Base-by-base conservation (phyloP, 2,113 vertebrate species). In the Saguinus midas region DNA sequence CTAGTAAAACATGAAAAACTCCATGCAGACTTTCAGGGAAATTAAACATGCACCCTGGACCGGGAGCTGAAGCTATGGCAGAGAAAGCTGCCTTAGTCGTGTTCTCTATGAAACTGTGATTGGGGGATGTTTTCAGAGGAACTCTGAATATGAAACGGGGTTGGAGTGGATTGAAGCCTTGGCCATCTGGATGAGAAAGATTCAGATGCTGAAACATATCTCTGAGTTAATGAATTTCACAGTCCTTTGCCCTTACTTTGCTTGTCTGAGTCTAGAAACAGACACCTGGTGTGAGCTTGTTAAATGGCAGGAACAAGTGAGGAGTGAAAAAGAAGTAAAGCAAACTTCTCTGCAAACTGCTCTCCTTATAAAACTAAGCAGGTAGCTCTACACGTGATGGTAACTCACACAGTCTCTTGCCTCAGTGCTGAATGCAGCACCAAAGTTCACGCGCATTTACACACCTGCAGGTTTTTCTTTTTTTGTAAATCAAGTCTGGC, bases 221-320 rank as follows among this genome's bases (percentile, higher is more conserved):
- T 91, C 58, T 27, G 78, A 93, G 88, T 55, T 92, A 66, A 82
- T 94, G 89, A 83, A 95, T 64, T 93, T 91, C 96, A 94, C 91
- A 84, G 95, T 94, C 94, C 82, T 90, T 72, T 85, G 80, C 76
- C 81, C 81, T 96, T 37, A 14, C 55, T 95, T 83, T 52, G 80
- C 79, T 70, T 93, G 82, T 64, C 66, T 94, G 57, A 3, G 50
- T 40, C 84, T 81, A 5, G 29, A 50, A 68, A 79, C n/a, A 90
- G 94, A 85, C 43, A 87, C 97, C 75, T 94, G 95, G 52, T 37
- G 48, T 29, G 83, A 66, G 82, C 37, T 86, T 6, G 1, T 85
- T 58, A 70, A 92, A 48, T 50, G 78, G 75, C 95, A 94, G 72
- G 11, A 16, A 0, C 32, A 73, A 72, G 76, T 8, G 72, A 48